Base-by-base conservation (phyloP, 2,113 vertebrate genomes). In the Pteronura brasiliensis region DNA sequence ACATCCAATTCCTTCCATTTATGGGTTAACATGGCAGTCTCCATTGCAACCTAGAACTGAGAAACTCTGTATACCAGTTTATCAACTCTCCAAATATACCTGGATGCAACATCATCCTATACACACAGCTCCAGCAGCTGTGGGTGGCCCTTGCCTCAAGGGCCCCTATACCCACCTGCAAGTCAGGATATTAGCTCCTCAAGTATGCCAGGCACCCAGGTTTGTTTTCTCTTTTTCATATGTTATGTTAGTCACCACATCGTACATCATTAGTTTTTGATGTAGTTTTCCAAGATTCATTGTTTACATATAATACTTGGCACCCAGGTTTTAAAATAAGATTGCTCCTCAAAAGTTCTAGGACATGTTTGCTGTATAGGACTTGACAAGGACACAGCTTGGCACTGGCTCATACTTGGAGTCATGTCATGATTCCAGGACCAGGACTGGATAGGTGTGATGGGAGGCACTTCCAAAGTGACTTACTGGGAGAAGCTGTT, bases 381-480 rank as follows among this genome's bases (percentile, higher is more conserved):
- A 12, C 34, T 55, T 36, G 55, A 34, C 14, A n/a, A 71, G 17
- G 39, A 15, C 27, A 20, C 39, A 69, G 17, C 31, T 47, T 59
- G 36, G 11, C 11, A 36, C n/a, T 13, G 27, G 11, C 34, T 36
- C 67, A 21, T 18, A 20, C 34, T 17, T 69, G 67, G 67, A 36
- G 4, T n/a, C 67, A 69, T 0, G 8, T n/a, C 67, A 36, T 4
- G n/a, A 69, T 36, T 69, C 69, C 57, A 77, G 31, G 4, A 1
- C 3, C 13, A 18, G 23, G 17, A 23, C 12, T 23, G 4, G 42
- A 18, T 23, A n/a, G 21, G 12, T 29, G 11, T 6, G 0, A 6
- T 13, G 29, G 36, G n/a, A 29, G 18, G 21, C 44, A 17, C 14
- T 20, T 36, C 67, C 15, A 17, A 29, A 21, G 12, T 18, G 34